These are phyloP conservation scores for Philopedon plagiatum DNA, from an alignment of 2,888 invertebrate genomes.

Conservation along the genomic window DNA sequence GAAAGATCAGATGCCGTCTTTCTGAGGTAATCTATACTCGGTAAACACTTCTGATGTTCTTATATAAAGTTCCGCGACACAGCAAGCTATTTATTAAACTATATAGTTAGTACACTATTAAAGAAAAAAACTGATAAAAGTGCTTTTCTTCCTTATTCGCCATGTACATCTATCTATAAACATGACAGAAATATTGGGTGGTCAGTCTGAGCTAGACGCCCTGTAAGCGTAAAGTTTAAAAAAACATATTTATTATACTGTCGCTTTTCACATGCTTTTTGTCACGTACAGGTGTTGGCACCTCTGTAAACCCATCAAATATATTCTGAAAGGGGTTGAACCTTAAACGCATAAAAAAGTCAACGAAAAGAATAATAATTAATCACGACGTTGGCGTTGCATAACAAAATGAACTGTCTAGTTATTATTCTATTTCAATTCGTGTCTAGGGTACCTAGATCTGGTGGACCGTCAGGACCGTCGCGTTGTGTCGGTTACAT, in stretches of 20 bases:
- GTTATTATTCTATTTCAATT: constrained; percentile 49
- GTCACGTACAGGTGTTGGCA: constrained; percentile 49
- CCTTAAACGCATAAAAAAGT: constrained; percentile 46
- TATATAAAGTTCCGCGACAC: no score
- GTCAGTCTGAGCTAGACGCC: no score
- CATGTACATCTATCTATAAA: no score
- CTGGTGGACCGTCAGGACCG: constrained; percentile 27
- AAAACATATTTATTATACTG: constrained; percentile 22
- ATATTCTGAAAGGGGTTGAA: constrained; percentile 47
- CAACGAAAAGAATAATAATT: constrained; percentile 48
- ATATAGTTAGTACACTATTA: no score
- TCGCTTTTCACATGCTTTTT: constrained; percentile 29
- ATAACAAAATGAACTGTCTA: constrained; percentile 46
- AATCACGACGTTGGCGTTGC: constrained; percentile 50
- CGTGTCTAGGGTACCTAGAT: constrained; percentile 33
- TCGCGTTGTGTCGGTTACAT: constrained; percentile 14
- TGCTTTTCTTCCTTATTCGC: no score
- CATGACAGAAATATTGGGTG: no score
- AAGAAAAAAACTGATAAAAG: no score
- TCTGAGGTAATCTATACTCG: no score
- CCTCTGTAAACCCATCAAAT: constrained; percentile 39
- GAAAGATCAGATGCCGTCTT: no score
- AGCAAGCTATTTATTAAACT: no score
- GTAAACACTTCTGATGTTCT: no score
- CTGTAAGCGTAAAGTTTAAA: no score